phyloP scores from a whole-genome alignment of 2,113 vertebrate genomes.

The Siphamia tubifer region DNA sequence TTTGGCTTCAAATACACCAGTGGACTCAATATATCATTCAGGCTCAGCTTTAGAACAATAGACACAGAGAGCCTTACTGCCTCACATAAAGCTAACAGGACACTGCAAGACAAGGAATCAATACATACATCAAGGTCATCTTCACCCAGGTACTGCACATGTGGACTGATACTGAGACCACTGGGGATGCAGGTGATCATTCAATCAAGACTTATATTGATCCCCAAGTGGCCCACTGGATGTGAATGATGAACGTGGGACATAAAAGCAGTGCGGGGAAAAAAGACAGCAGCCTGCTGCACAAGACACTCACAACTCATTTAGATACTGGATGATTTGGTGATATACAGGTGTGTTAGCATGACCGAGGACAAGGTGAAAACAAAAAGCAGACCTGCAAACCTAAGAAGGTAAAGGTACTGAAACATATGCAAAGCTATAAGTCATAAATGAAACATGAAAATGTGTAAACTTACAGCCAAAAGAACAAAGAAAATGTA shows the following conservation, averaged over 20 bases:
- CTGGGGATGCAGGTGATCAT: conserved; percentile 12
- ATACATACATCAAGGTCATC: conserved; percentile 56
- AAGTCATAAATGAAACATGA: not conserved
- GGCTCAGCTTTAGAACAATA: conserved; percentile 9
- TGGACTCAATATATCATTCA: not conserved
- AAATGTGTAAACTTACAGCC: not conserved
- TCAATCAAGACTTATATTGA: conserved; percentile 32
- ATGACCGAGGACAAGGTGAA: too few species aligned
- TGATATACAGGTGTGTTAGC: too few species aligned
- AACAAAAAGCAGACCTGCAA: not conserved
- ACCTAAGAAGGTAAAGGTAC: not conserved
- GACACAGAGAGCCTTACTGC: conserved; percentile 1
- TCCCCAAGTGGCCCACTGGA: not conserved
- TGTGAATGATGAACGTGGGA: conserved; percentile 10
- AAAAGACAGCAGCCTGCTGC: not conserved
- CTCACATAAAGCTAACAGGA: conserved; percentile 20
- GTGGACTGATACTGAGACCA: not conserved
- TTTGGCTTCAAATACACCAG: not conserved
- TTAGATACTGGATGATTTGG: not conserved
- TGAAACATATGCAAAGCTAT: not conserved
- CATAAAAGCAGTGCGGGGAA: not conserved
- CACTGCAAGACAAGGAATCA: conserved; percentile 30
- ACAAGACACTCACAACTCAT: too few species aligned
- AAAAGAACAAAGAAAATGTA: conserved; percentile 12
- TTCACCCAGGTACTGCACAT: conserved; percentile 12